Conservation (phyloP, 2,113 vertebrate genomes). For the Symphodus melops region DNA sequence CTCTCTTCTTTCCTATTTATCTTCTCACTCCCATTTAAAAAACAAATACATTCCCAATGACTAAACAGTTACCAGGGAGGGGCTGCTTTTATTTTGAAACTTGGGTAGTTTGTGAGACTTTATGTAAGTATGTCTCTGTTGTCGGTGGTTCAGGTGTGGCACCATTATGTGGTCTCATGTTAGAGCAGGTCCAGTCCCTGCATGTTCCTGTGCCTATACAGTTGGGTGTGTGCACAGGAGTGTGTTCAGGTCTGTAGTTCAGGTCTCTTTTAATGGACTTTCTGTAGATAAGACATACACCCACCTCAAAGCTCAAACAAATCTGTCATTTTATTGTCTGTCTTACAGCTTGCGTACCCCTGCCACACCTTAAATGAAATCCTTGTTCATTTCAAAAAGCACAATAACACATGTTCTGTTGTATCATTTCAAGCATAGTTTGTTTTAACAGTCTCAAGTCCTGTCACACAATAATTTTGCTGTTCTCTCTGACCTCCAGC, state of each 20-base stretch:
- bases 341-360: not conserved
- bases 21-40: not conserved
- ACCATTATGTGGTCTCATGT: not conserved
- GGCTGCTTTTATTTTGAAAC: not conserved
- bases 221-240: slow-evolving; percentile 1
- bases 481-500: slow-evolving; percentile 42
- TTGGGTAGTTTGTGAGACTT: not conserved
- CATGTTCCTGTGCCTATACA: slow-evolving; percentile 8
- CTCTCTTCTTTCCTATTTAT: not conserved
- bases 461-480: not conserved
- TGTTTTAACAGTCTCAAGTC: not conserved
- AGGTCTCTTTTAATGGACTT: not conserved
- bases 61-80: not conserved
- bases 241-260: not conserved
- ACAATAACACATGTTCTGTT: not conserved
- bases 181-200: slow-evolving; percentile 33
- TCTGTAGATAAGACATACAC: slow-evolving; percentile 20
- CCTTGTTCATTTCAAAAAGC: not conserved
- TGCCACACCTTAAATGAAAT: not conserved
- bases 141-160: slow-evolving; percentile 18
- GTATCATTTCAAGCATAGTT: not conserved
- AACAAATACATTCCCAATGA: not conserved
- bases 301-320: slow-evolving; percentile 8
- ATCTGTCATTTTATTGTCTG: slow-evolving; percentile 13
- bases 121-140: not conserved